A percentile compares a stretch with the other conserved stretches of the same genome.
Evolutionary conservation across 2,113 vertebrate species (phyloP).

Genomic region (Albula glossodonta): DNA sequence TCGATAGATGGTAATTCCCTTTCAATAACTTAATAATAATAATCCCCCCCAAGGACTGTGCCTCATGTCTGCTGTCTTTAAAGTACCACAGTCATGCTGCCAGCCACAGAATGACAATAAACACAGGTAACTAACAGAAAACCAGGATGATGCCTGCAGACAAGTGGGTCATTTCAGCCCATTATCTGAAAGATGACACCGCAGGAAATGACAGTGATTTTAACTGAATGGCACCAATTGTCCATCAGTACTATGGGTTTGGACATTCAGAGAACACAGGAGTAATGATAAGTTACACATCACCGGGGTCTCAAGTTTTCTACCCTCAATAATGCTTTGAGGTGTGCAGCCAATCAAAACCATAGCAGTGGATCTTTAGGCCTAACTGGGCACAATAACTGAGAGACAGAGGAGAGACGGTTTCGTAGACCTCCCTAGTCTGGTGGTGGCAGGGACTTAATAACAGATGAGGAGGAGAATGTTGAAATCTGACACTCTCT

Average conservation of each 20-base stretch:
- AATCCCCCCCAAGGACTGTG: conserved; percentile 28
- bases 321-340: conserved; percentile 11
- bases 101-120: conserved; percentile 45
- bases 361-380: background rate
- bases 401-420: background rate
- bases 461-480: background rate
- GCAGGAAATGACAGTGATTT: conserved; percentile 43
- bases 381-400: too few species aligned
- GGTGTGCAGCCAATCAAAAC: background rate
- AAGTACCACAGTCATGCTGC: conserved; percentile 38
- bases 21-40: background rate
- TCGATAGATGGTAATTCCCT: background rate
- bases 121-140: conserved; percentile 43
- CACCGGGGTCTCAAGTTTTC: conserved; percentile 7
- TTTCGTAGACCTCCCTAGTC: too few species aligned
- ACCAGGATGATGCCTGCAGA: conserved; percentile 36
- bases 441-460: background rate
- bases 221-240: conserved; percentile 39
- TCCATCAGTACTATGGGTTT: conserved; percentile 15
- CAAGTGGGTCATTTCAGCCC: conserved; percentile 34
- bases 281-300: conserved; percentile 1
- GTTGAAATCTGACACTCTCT: background rate
- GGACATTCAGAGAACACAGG: conserved; percentile 27
- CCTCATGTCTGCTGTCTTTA: conserved; percentile 18
- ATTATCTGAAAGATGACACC: conserved; percentile 66